Conservation (phyloP, 2,113 vertebrate genomes). For the Vicugna pacos region DNA sequence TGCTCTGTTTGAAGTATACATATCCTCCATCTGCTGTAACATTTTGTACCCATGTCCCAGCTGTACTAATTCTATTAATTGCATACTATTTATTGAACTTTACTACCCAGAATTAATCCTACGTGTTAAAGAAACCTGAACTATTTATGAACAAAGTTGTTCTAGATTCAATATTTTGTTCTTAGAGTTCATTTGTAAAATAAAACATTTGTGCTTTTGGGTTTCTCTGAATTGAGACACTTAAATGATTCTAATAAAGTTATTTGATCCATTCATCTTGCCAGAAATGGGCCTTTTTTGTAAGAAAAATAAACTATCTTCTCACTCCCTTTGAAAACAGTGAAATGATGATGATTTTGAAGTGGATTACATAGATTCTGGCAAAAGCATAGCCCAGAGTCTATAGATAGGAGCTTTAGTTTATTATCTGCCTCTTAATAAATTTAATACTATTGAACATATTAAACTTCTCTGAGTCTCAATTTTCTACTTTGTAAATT, state of each 20-base stretch:
- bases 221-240: slow-evolving; percentile 8
- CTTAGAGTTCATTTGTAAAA: slow-evolving; percentile 56
- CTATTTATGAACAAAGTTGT: slow-evolving; percentile 34
- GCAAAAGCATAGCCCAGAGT: background rate
- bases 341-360: background rate
- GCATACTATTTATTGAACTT: slow-evolving; percentile 68
- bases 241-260: slow-evolving; percentile 15
- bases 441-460: background rate
- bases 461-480: background rate
- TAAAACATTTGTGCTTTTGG: slow-evolving; percentile 63
- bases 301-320: background rate
- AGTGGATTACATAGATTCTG: background rate
- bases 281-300: background rate
- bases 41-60: slow-evolving; percentile 55
- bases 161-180: slow-evolving; percentile 57
- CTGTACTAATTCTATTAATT: slow-evolving; percentile 71
- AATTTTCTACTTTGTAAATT: background rate
- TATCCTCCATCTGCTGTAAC: slow-evolving; percentile 72
- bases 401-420: background rate
- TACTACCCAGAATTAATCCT: slow-evolving; percentile 54
- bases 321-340: background rate
- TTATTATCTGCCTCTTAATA: background rate
- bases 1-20: slow-evolving; percentile 74
- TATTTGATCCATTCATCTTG: background rate
- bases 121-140: slow-evolving; percentile 56